Conservation (phyloP, 2,797 vertebrate genomes). For the Eurystomus glaucurus region DNA sequence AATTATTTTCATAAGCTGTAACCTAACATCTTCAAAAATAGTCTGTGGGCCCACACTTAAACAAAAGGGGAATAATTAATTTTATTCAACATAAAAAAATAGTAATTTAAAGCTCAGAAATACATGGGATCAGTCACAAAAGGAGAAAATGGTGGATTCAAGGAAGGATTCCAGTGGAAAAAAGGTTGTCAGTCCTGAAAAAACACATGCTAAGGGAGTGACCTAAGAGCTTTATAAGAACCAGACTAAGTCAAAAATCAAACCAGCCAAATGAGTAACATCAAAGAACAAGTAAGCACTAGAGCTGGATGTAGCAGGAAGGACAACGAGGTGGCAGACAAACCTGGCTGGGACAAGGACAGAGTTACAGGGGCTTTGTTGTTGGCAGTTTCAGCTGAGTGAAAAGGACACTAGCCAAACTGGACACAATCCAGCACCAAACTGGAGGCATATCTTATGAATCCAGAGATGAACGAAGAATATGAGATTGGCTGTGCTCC, state of each 20-base stretch:
- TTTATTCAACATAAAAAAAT: not conserved
- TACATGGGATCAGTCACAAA: not conserved
- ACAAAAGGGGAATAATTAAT: not conserved
- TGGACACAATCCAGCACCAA: not conserved
- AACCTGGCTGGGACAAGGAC: not conserved
- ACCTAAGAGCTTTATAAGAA: not conserved
- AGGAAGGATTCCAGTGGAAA: not conserved
- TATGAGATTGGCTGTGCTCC: not conserved
- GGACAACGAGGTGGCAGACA: not conserved
- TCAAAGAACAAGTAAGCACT: not conserved
- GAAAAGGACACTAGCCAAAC: not conserved
- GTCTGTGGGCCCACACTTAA: not conserved
- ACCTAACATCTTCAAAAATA: not conserved
- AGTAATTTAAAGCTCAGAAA: not conserved
- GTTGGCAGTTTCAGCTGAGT: not conserved
- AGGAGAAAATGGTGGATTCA: not conserved
- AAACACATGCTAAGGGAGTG: not conserved
- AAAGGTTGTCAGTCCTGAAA: not conserved
- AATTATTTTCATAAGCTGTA: slow-evolving; percentile 6
- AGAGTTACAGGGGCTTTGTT: not conserved
- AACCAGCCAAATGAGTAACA: not conserved
- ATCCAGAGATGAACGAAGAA: not conserved
- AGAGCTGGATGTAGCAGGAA: not conserved
- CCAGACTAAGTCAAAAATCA: not conserved
- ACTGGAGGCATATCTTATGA: not conserved